Evolutionary conservation across 2,888 invertebrate species (phyloP).

Genomic region (Papilio protenor): DNA sequence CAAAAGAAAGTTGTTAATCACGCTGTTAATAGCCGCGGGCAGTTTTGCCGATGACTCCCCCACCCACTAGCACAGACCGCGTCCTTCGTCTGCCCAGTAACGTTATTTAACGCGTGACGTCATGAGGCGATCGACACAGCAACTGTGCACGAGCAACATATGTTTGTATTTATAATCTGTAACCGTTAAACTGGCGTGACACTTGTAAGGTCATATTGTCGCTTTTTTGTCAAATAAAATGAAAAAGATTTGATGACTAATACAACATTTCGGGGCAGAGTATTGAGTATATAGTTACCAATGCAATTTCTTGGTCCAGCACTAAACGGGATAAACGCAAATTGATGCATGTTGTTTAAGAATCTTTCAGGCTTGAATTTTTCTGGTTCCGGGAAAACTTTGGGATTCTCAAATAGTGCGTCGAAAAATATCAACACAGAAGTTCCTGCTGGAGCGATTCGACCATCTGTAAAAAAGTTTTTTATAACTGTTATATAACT

Average conservation of each 20-base stretch:
- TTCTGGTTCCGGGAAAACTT: conserved; percentile 54
- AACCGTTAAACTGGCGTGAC: too few relatives aligned
- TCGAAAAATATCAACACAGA: conserved; percentile 56
- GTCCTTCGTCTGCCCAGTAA: too few relatives aligned
- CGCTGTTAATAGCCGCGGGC: not conserved
- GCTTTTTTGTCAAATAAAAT: too few relatives aligned
- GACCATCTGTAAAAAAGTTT: conserved; percentile 52
- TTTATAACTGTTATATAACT: too few relatives aligned
- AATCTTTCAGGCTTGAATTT: conserved; percentile 56
- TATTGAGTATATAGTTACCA: conserved; percentile 46
- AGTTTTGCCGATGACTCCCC: too few relatives aligned
- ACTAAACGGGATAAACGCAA: conserved; percentile 56
- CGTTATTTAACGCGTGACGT: too few relatives aligned
- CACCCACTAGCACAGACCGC: too few relatives aligned
- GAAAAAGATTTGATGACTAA: too few relatives aligned
- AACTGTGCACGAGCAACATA: too few relatives aligned
- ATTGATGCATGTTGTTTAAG: conserved; percentile 52
- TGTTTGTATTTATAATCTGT: too few relatives aligned
- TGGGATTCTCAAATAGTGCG: conserved; percentile 53
- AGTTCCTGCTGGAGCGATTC: conserved; percentile 54
- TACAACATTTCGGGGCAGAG: not conserved
- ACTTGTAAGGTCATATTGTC: too few relatives aligned
- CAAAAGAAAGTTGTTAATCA: conserved; percentile 22
- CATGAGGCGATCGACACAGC: too few relatives aligned
- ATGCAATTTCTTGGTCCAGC: conserved; percentile 59